Percentiles rank a stretch among this genome's conserved stretches.
phyloP scores from a whole-genome alignment of 2,797 vertebrate species.

The Anguilla pacifica region DNA sequence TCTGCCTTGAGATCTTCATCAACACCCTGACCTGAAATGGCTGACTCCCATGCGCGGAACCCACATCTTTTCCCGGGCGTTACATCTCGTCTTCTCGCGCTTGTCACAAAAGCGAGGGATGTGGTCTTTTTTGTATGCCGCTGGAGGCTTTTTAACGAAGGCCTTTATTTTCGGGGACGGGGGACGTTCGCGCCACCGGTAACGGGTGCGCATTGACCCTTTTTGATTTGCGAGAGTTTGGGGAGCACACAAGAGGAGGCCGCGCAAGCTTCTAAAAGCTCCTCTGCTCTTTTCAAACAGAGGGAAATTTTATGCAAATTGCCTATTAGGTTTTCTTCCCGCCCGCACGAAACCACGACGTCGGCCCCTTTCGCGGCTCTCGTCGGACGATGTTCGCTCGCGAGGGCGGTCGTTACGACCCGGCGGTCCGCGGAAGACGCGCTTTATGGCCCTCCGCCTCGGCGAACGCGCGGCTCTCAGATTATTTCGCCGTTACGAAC shows the following conservation, averaged over 20 bases:
- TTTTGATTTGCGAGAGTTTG: constrained; percentile 24
- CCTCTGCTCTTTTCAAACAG: constrained; percentile 69
- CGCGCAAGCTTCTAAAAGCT: constrained; percentile 57
- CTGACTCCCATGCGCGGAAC: constrained; percentile 41
- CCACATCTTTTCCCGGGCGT: constrained; percentile 50
- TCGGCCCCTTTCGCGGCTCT: constrained; percentile 62
- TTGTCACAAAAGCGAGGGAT: constrained; percentile 62
- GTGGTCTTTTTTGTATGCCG: constrained; percentile 58
- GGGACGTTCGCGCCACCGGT: constrained; percentile 57
- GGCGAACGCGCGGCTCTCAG: not conserved
- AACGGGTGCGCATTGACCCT: constrained; percentile 45
- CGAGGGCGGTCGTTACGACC: constrained; percentile 30
- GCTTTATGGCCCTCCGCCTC: constrained; percentile 20
- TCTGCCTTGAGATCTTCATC: constrained; percentile 57
- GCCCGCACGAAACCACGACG: constrained; percentile 65
- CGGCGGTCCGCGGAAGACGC: constrained; percentile 22
- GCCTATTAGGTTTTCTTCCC: constrained; percentile 69
- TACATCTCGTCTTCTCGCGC: constrained; percentile 61
- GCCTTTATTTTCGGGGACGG: constrained; percentile 67
- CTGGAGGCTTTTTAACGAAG: constrained; percentile 80
- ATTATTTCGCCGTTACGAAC: constrained; percentile 12
- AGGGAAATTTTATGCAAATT: constrained; percentile 77
- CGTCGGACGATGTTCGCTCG: constrained; percentile 49
- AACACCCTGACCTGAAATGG: constrained; percentile 60
- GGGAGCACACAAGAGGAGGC: constrained; percentile 51